These are phyloP conservation scores for Chroicocephalus ridibundus DNA, from an alignment of 2,113 vertebrate species.

Conservation along the genomic window DNA sequence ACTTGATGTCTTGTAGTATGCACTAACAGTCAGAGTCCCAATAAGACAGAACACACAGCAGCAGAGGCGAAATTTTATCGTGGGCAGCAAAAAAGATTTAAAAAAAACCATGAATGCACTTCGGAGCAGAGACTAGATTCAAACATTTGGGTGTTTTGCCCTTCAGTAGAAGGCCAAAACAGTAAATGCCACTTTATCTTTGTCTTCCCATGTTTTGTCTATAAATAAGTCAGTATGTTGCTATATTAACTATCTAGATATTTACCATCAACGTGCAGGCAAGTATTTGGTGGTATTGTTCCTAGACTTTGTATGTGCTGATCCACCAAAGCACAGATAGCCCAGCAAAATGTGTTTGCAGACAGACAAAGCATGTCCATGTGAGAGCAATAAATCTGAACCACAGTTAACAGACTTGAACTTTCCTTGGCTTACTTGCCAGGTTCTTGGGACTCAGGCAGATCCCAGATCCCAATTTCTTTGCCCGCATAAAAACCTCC, in stretches of 20 bases:
- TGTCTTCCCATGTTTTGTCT: neutral
- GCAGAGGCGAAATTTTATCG: neutral
- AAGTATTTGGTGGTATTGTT: neutral
- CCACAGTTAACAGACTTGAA: neutral
- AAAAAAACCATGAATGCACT: neutral
- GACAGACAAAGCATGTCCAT: neutral
- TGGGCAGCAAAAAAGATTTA: neutral
- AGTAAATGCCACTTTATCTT: neutral
- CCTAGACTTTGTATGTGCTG: neutral
- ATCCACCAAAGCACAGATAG: neutral
- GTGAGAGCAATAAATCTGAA: neutral
- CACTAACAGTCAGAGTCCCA: neutral
- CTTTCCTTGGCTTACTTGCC: neutral
- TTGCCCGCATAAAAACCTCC: neutral
- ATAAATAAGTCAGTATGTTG: neutral
- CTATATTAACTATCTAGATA: neutral
- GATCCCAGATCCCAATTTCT: neutral
- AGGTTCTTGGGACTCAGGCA: neutral
- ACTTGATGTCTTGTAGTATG: neutral
- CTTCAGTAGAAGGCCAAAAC: neutral
- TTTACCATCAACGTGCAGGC: neutral
- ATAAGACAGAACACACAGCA: neutral
- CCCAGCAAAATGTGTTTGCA: neutral
- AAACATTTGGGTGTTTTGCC: neutral
- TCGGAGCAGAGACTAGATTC: neutral